These are phyloP conservation scores for Drosophila pallidifrons DNA, from an alignment of 1,140 invertebrate species.

Conservation along the genomic window DNA sequence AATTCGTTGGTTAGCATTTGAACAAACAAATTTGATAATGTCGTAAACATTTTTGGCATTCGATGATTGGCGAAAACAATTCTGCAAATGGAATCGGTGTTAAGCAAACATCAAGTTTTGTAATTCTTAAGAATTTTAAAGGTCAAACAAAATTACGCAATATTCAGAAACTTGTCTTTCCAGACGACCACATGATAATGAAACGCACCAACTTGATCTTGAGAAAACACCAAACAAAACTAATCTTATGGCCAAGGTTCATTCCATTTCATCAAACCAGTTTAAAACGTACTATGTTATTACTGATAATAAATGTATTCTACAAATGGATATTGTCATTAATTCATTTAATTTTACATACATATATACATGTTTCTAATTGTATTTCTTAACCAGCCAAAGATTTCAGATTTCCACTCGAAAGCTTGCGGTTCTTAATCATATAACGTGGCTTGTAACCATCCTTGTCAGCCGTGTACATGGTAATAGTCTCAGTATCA, in stretches of 20 bases:
- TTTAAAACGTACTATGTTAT: constrained; percentile 41
- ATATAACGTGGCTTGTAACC: constrained; percentile 75
- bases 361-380: background rate
- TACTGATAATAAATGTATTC: constrained; percentile 29
- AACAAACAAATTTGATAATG: constrained; percentile 1
- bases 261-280: constrained; percentile 48
- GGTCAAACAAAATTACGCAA: constrained; percentile 64
- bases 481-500: constrained; percentile 72
- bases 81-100: background rate
- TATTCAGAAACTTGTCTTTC: constrained; percentile 59
- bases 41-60: background rate
- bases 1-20: background rate
- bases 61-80: constrained; percentile 10
- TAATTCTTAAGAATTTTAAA: constrained; percentile 40
- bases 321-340: constrained; percentile 18
- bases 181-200: constrained; percentile 61
- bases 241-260: constrained; percentile 33
- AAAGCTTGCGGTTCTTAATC: constrained; percentile 79
- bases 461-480: constrained; percentile 84
- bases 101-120: constrained; percentile 5
- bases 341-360: constrained; percentile 30
- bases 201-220: constrained; percentile 65
- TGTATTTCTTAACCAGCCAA: constrained; percentile 64
- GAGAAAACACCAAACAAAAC: constrained; percentile 27
- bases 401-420: constrained; percentile 72